These are phyloP conservation scores for Galbula dea DNA, from an alignment of 2,113 vertebrate species.

Conservation along the genomic window DNA sequence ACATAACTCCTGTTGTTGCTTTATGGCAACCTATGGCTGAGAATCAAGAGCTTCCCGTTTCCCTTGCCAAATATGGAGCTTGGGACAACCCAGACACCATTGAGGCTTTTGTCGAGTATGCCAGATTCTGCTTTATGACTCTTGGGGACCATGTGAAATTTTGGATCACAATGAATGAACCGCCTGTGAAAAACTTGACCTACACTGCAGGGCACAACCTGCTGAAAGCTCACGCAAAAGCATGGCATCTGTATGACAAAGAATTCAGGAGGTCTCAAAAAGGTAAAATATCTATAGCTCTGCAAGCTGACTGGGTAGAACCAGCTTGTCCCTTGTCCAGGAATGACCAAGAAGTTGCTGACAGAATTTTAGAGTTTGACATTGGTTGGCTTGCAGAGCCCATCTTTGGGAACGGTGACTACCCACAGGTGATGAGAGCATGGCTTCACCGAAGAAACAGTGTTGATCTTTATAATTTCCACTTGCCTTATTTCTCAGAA, in stretches of 20 bases:
- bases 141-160: constrained; percentile 85
- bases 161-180: constrained; percentile 94
- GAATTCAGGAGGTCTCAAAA: constrained; percentile 83
- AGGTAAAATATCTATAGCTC: constrained; percentile 86
- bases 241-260: constrained; percentile 86
- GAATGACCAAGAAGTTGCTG: constrained; percentile 83
- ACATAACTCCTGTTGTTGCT: constrained; percentile 89
- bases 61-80: constrained; percentile 76
- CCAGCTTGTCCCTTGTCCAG: constrained; percentile 88
- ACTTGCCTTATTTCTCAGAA: constrained; percentile 88
- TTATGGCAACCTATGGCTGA: constrained; percentile 85
- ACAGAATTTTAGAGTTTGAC: constrained; percentile 86
- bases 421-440: constrained; percentile 85
- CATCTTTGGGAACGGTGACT: constrained; percentile 90
- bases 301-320: constrained; percentile 94
- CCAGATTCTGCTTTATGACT: constrained; percentile 84
- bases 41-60: constrained; percentile 81
- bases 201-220: constrained; percentile 86
- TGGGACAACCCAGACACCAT: constrained; percentile 86
- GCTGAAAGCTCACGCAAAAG: constrained; percentile 86
- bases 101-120: constrained; percentile 85
- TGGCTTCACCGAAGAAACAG: constrained; percentile 84
- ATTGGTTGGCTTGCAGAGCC: constrained; percentile 94
- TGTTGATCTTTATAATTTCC: constrained; percentile 73
- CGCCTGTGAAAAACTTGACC: constrained; percentile 80